Base-by-base conservation (phyloP, 2,113 vertebrate species). In the Pachypanchax playfairii region DNA sequence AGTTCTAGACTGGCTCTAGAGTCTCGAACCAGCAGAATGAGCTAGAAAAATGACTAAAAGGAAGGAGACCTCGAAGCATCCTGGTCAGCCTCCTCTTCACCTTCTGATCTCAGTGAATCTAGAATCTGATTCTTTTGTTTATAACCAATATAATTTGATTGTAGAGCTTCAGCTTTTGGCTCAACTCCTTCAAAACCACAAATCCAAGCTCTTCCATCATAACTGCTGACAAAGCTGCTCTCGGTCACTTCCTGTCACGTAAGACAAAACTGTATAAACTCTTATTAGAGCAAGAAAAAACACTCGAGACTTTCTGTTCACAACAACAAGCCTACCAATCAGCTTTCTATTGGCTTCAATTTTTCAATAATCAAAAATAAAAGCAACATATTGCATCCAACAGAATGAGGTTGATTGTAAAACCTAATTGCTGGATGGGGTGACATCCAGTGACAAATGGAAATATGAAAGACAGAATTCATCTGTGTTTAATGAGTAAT, bases 401-500 rank as follows among this genome's bases (percentile, higher is more conserved):
- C 52, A 22, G 22, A 59, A 29, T 47, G 35, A n/a, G 31, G 17
- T 6, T 26, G 49, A 33, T 0, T 4, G 18, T 52, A 42, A 58
- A 41, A 53, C 13, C 51, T 33, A 70, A 48, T 14, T 39, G 60
- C 49, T 42, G 46, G 21, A 46, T 42, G 66, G n/a, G 64, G 48
- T 71, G 57, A 47, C 5, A n/a, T n/a, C n/a, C n/a, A 51, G 62
- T 41, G 73, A 65, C 66, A 60, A 39, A 39, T 25, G 48, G 52
- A 20, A 70, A 41, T 52, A 8, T 29, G 11, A 12, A 8, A 22
- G 38, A 64, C 33, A 69, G 26, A 64, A 44, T 50, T 65, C 58
- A 53, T 70, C 54, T 47, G 49, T 22, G 62, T 51, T n/a, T 63
- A 29, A 77, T n/a, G 52, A 69, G 58, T 47, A 46, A 76, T 59